Evolutionary conservation across 1,140 invertebrate species (phyloP), one percentile per base, ranked within the genome.

Genomic region (Limonius californicus): DNA sequence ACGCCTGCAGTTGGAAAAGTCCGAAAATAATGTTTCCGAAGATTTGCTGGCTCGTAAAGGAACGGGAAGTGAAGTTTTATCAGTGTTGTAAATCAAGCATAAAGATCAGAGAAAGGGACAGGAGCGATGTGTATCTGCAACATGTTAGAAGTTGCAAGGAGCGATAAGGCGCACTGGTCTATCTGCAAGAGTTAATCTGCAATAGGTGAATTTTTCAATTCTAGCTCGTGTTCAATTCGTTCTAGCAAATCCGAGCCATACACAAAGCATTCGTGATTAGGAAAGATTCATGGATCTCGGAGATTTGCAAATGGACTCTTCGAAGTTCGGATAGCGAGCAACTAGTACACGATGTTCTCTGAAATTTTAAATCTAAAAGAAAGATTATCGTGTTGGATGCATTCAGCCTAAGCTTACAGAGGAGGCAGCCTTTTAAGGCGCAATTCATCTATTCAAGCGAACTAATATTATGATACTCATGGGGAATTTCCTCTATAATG

Each of bases 1-100:
- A 50, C 45, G 4, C 3, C 20, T 50, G 45, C 45, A 21, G 16
- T 50, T 21, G 45, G 8, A 32, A 23, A 42, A 20, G 59, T 54
- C 59, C n/a, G 4, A 21, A 55, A 47, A 61, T 39, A 42, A 54
- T 60, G 43, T 60, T 39, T 23, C 55, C 15, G 54, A 32, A 62
- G 54, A 62, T 62, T 62, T 57, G 60, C 54, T 27, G 54, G 54
- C 35, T 57, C 60, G 32, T 62, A 62, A 62, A 62, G 45, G 43
- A 45, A 14, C 45, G 45, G 9, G 45, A 21, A 21, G 45, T 18
- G 45, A 18, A 50, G 45, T 50, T 21, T 50, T 61, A 59, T 59
- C 58, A 59, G 58, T 59, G 58, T 50, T 16, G 58, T 59, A 61
- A 61, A 61, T 61, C 59, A 54, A 23, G 53, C 53, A 55, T 55